Percentiles rank a stretch among this genome's conserved stretches.
Evolutionary conservation across 2,113 vertebrate genomes (phyloP).

Genomic region (Ptyas mucosa): DNA sequence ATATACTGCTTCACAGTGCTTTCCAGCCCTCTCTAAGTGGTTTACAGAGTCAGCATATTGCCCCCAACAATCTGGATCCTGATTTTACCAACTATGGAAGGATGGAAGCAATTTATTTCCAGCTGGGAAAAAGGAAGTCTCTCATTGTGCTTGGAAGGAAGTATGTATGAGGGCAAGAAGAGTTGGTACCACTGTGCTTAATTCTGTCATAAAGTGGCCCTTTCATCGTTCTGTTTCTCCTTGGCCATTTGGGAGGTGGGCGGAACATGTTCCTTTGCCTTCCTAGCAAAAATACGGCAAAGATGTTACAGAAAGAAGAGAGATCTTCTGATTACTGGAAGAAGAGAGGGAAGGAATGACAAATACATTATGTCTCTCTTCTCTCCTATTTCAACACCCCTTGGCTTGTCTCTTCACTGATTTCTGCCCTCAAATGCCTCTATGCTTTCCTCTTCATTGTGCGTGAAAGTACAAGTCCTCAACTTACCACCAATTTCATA

Average conservation of each 20-base stretch:
- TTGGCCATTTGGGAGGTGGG: background rate
- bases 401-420: background rate
- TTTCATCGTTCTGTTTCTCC: background rate
- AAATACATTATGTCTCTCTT: no score
- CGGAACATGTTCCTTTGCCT: no score
- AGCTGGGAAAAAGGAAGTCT: background rate
- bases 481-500: background rate
- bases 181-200: background rate
- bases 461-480: background rate
- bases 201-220: background rate
- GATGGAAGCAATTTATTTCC: background rate
- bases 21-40: accelerated
- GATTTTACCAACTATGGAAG: background rate
- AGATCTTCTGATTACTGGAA: background rate
- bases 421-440: background rate
- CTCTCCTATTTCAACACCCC: no score
- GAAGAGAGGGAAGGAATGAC: background rate
- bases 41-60: background rate
- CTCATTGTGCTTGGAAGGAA: background rate
- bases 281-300: background rate
- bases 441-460: background rate
- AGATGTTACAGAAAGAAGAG: background rate
- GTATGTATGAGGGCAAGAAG: background rate
- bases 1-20: background rate
- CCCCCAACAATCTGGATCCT: background rate